Base-by-base conservation (phyloP, 2,797 vertebrate species). In the Geotrypetes seraphini region DNA sequence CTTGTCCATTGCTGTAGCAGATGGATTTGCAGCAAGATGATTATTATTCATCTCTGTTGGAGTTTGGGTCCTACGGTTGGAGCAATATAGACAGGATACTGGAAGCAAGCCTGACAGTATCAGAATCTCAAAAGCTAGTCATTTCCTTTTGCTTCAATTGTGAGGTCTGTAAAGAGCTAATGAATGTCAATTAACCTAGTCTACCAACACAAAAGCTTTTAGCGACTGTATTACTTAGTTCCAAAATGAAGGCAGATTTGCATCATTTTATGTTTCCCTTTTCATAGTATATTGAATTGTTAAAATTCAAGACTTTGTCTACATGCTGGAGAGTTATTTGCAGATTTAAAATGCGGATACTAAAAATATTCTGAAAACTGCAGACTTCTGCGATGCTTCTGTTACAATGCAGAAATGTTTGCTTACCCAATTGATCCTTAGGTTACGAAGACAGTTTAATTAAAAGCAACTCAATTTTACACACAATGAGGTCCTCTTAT, bases 371-470 rank as follows among this genome's bases (percentile, higher is more conserved):
- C n/a, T n/a, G n/a, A 78, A 70, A 50, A 40, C 43, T 63, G 50
- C 44, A 11, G 53, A 60, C 41, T 71, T 63, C 60, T 63, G 55
- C 48, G 49, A 39, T 66, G 47, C 54, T 70, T 70, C 54, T 70
- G 49, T 78, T 71, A 68, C 68, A 71, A 60, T 53, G 70, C 44
- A 60, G 48, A 73, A 75, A 67, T 75, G 66, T 70, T 71, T 72
- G 73, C 75, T 79, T 75, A 77, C 73, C 71, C 66, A 70, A 72
- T 71, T 73, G 71, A 75, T 80, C 73, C 77, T 66, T 78, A 75
- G 69, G 73, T 82, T 80, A 78, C 79, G 74, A 80, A 81, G 69
- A 65, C 66, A 72, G 78, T 82, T 70, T 78, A 68, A 63, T 73
- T 78, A 76, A 72, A 74, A 66, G 70, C 74, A 78, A 68, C 80